Evolutionary conservation across 2,888 invertebrate species (phyloP).

Genomic region (Brachycybe producta): DNA sequence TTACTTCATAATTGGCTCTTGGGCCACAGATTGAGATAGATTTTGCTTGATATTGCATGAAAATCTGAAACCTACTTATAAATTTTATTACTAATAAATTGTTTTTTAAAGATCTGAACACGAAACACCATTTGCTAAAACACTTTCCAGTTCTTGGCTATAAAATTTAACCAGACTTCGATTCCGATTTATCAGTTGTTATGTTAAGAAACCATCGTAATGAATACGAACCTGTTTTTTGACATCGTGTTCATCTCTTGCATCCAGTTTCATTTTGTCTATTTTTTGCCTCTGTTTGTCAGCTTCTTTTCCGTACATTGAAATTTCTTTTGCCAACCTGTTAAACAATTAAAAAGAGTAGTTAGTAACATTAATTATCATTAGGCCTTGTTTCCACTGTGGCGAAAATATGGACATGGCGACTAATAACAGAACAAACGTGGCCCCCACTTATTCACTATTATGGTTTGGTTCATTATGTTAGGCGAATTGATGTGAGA

Average conservation of each 20-base stretch:
- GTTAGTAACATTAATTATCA: no score
- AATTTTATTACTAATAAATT: neutral
- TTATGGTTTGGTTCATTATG: no score
- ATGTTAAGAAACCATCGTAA: constrained; percentile 1
- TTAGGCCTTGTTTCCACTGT: no score
- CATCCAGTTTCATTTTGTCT: constrained; percentile 58
- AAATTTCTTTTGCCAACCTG: constrained; percentile 71
- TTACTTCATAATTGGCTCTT: no score
- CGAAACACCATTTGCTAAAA: no score
- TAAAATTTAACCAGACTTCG: neutral
- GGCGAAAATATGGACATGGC: constrained; percentile 9
- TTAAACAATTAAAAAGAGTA: no score
- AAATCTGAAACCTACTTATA: neutral
- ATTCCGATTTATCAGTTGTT: neutral
- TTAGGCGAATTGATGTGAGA: no score
- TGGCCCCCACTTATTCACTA: no score
- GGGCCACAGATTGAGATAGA: no score
- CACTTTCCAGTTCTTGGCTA: no score
- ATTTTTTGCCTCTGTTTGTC: constrained; percentile 57
- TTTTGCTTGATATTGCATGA: no score
- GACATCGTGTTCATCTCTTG: constrained; percentile 34
- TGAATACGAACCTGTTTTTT: constrained; percentile 30
- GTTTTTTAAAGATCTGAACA: neutral
- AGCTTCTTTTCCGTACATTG: constrained; percentile 73
- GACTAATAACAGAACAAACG: no score